Evolutionary conservation across 2,797 vertebrate genomes (phyloP), one percentile per base, ranked within the genome.

Genomic region (Megalops cyprinoides): DNA sequence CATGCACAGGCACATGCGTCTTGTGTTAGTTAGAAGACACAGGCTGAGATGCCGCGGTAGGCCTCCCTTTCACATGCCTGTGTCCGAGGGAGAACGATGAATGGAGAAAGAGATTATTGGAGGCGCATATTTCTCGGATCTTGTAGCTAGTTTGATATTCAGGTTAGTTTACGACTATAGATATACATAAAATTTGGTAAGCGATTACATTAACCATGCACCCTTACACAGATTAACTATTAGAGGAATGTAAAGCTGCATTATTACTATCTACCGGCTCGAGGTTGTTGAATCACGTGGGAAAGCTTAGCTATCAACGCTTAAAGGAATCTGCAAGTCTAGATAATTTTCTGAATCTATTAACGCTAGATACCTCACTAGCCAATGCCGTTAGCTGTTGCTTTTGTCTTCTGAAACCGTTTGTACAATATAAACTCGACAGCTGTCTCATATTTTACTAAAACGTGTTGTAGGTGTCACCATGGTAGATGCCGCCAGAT

Each of bases 331-430:
- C 51, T 65, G 62, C 18, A n/a, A n/a, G n/a, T n/a, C n/a, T n/a
- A n/a, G n/a, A n/a, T n/a, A n/a, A n/a, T n/a, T n/a, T n/a, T n/a
- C n/a, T n/a, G n/a, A n/a, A n/a, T n/a, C n/a, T n/a, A n/a, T n/a
- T 25, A 37, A 49, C n/a, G 18, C 39, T 49, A 28, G 55, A 60
- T 60, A 49, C n/a, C 37, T 25, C 60, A 44, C 42, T 73, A 71
- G 79, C 79, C 71, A 51, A 71, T 37, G 79, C n/a, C 56, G 28
- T 44, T 44, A 79, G 73, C 73, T 76, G 42, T 31, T 28, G 51
- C 15, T 28, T 42, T 76, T 76, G 73, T 79, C 79, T 73, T 75
- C 55, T 25, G 14, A 44, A 71, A 37, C 49, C 37, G 25, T 44
- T 69, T 39, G 23, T 20, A 20, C 34, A 7, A 28, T 34, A 10